Base-by-base conservation (phyloP, 2,797 vertebrate species). In the Chaetodon trifasciatus region DNA sequence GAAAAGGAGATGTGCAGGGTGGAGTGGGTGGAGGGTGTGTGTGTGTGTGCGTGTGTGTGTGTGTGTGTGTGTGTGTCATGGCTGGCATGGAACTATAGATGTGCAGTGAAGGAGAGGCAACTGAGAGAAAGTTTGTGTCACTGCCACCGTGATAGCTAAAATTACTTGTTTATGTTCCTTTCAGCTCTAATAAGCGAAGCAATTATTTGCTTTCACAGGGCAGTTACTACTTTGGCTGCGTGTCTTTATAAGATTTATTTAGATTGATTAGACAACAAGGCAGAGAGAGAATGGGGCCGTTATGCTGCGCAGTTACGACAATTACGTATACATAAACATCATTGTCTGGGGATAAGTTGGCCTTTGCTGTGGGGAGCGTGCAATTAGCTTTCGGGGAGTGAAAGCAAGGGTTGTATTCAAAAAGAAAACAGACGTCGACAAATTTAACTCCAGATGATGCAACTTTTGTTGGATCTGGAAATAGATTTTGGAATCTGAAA, bases 1-100 rank as follows among this genome's bases (percentile, higher is more conserved):
- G 92, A 95, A 88, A 74, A 89, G 71, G 90, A 93, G 95, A 94
- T 95, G 94, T 95, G 93, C 63, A 66, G 69, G 76, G 56, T 73
- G 65, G 63, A 78, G 77, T 52, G 57, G 67, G 68, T 62, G 47
- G 19, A 67, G 57, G 4, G 23, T 66, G 64, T 40, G 64, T 52
- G 60, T 3, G 28, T 32, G 23, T 72, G 64, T 40, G 64, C 56
- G 60, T 62, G 71, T 61, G 50, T 57, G 72, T 44, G 68, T 49
- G 47, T 21, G 56, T 53, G 69, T 3, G 4, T 37, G 61, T 37
- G 61, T 39, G 74, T 44, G 50, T 32, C 42, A 76, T 35, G 62
- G 62, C 3, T 55, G 47, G 62, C 71, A 52, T 32, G 49, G 40
- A 39, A 35, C 46, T 0, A 12, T 37, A 73, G 57, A 66, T 73